A percentile compares a stretch with the other conserved stretches of the same genome.
Evolutionary conservation across 2,113 vertebrate species (phyloP).

Genomic region (Cyanoliseus patagonus): DNA sequence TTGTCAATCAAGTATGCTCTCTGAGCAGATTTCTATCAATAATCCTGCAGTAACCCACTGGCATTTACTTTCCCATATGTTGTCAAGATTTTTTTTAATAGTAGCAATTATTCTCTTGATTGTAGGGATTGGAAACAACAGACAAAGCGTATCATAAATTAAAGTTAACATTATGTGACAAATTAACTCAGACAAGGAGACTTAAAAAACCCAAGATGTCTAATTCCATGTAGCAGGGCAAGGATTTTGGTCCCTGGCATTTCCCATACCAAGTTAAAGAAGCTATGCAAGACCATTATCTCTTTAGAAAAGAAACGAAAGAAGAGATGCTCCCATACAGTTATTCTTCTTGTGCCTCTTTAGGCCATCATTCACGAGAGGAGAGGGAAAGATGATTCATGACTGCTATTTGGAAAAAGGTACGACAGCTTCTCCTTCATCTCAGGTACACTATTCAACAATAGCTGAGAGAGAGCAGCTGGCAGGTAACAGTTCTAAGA

Average conservation of each 20-base stretch:
- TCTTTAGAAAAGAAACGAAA: background rate
- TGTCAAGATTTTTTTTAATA: background rate
- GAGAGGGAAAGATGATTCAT: background rate
- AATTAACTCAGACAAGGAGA: background rate
- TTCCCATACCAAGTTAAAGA: background rate
- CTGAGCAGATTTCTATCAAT: constrained; percentile 6
- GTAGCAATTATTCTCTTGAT: background rate
- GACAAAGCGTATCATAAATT: background rate
- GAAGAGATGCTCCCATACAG: background rate
- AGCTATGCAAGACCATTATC: background rate
- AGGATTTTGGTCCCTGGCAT: background rate
- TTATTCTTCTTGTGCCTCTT: background rate
- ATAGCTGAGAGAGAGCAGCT: background rate
- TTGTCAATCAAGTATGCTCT: background rate
- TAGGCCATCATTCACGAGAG: background rate
- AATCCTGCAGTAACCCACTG: background rate
- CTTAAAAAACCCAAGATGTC: background rate
- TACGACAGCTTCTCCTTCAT: background rate
- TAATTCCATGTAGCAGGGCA: background rate
- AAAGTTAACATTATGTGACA: background rate
- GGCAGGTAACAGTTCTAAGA: background rate
- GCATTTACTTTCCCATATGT: background rate
- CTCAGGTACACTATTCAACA: rapidly evolving
- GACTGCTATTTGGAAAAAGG: background rate
- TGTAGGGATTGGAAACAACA: background rate